phyloP scores from a whole-genome alignment of 2,113 vertebrate genomes.

The Chionomys nivalis region DNA sequence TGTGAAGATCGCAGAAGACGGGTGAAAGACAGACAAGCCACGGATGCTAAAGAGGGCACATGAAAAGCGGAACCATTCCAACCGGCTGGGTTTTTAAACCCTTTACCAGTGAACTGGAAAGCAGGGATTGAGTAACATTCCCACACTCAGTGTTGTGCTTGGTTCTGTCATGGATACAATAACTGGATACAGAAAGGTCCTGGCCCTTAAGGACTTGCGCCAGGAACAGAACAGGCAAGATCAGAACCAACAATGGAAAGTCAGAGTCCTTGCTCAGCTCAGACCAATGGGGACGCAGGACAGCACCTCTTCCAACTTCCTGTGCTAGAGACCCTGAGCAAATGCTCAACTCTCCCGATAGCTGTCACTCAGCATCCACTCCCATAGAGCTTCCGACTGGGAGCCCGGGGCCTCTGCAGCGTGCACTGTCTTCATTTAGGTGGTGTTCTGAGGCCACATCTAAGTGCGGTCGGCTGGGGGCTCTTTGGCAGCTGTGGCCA shows the following conservation, averaged over 20 bases:
- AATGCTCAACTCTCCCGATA: background rate
- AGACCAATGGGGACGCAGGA: background rate
- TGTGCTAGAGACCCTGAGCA: background rate
- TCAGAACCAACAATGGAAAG: background rate
- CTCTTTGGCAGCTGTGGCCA: constrained; percentile 66
- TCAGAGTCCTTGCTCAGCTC: background rate
- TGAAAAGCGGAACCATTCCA: background rate
- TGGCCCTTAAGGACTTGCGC: background rate
- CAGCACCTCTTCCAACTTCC: rapidly evolving
- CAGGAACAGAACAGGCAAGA: background rate
- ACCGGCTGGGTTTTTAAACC: background rate
- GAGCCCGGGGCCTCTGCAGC: background rate
- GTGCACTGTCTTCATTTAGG: background rate
- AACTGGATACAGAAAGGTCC: background rate
- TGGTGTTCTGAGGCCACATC: background rate
- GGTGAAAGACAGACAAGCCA: background rate
- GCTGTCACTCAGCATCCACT: background rate
- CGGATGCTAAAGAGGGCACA: background rate
- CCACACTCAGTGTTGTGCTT: background rate
- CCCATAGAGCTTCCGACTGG: background rate
- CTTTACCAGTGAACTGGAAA: background rate
- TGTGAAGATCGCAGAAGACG: background rate
- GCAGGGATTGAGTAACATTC: background rate
- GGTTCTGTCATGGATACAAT: background rate
- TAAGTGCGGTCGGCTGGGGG: background rate